Conservation (phyloP, 2,113 vertebrate species). For the Tylochromis polylepis region DNA sequence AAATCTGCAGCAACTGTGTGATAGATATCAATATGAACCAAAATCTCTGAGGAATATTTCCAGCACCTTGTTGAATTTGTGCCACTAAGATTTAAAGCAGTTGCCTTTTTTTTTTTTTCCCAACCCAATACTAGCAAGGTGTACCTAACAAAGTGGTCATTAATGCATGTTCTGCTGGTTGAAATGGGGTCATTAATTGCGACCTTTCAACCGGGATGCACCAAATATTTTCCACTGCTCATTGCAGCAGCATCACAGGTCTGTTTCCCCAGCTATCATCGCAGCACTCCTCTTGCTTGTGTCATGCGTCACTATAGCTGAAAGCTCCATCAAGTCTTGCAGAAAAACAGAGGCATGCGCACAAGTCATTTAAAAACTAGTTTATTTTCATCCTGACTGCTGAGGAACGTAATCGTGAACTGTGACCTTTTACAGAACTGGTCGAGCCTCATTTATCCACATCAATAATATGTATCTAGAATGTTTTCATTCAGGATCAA, state of each 20-base stretch:
- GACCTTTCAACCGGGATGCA: not conserved
- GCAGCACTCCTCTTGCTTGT: not conserved
- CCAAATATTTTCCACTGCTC: not conserved
- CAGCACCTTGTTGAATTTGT: too few relatives aligned
- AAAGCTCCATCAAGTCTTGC: not conserved
- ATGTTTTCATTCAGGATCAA: conserved; percentile 49
- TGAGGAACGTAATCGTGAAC: not conserved
- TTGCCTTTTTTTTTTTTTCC: not conserved
- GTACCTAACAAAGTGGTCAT: not conserved
- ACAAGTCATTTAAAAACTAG: conserved; percentile 33
- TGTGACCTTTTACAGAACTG: not conserved
- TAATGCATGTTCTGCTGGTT: not conserved
- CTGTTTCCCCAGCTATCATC: not conserved
- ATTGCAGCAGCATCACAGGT: not conserved
- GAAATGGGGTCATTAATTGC: not conserved
- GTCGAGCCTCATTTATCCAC: conserved; percentile 1
- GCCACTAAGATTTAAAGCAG: not conserved
- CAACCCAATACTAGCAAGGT: not conserved
- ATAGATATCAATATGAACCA: not conserved
- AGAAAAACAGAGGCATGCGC: not conserved
- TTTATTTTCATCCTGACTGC: conserved; percentile 56
- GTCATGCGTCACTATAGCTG: not conserved
- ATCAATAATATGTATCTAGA: conserved; percentile 22
- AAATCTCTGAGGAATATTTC: not conserved
- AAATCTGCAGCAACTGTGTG: not conserved